Base-by-base conservation (phyloP, 2,113 vertebrate species). In the Galemys pyrenaicus region DNA sequence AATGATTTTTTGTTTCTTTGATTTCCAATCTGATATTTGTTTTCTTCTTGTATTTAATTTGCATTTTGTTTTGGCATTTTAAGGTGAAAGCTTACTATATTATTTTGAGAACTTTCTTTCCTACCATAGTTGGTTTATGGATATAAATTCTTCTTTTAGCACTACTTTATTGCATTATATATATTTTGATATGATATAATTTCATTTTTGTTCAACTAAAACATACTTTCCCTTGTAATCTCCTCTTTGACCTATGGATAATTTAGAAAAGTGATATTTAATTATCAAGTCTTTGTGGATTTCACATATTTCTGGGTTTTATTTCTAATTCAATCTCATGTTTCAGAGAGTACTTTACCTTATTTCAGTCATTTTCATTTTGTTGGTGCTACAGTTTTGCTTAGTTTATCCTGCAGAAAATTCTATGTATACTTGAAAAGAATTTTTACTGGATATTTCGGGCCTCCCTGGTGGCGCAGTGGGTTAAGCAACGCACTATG, bases 241-340 rank as follows among this genome's bases (percentile, higher is more conserved):
- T 92, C 71, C 88, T 74, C 35, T 93, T 54, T 54, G 51, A 54
- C 51, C 9, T 26, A 74, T 39, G n/a, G 32, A 20, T 91, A 78
- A 71, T 84, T 92, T 65, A 88, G 39, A 87, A 84, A 79, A 74
- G 17, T 88, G 15, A 70, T 68, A 80, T 79, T 78, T 73, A 75
- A 44, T 92, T 62, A 49, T 22, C 12, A 94, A 91, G 44, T 74
- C 51, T 86, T 85, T 82, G 26, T 77, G 32, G 6, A 77, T 64
- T 82, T 86, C 32, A n/a, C 3, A 17, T 30, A 54, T 67, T 83
- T 12, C 16, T 64, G 16, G 30, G 32, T 80, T 91, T 68, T 49
- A 68, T 78, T 89, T 92, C 28, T 65, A 87, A 87, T 88, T 95
- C 80, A 79, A 79, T 92, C 89, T 37, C 90, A 22, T 87, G 62